Conservation (phyloP, 2,888 invertebrate genomes). For the Ethmia dodecea region DNA sequence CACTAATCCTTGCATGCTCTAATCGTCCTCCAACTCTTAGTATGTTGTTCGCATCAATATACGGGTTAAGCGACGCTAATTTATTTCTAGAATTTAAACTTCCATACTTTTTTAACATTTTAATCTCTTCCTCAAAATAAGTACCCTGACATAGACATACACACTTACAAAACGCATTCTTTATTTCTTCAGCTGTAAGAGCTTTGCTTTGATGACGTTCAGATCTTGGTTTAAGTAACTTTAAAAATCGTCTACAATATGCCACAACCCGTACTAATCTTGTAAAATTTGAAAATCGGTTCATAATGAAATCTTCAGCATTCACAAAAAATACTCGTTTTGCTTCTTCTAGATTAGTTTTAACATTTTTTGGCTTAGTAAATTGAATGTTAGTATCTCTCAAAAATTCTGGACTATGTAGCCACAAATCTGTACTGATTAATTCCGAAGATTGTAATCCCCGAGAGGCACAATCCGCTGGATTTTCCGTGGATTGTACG, state of each 20-base stretch:
- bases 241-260: too few species aligned
- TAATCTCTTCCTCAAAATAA: background rate
- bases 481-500: conserved; percentile 15
- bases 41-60: conserved; percentile 2
- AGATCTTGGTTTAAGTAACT: too few species aligned
- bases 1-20: background rate
- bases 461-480: conserved; percentile 19
- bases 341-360: background rate
- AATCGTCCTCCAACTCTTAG: background rate
- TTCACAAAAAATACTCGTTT: too few species aligned
- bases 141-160: background rate
- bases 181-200: background rate
- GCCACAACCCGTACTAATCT: background rate
- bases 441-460: conserved; percentile 10
- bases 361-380: too few species aligned
- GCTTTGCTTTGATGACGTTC: too few species aligned
- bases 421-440: background rate
- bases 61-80: background rate
- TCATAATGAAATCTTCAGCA: too few species aligned
- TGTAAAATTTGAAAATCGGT: too few species aligned
- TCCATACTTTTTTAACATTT: background rate
- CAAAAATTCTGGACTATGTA: background rate
- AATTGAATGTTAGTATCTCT: background rate
- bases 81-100: background rate
- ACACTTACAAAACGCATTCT: background rate